A percentile compares a stretch with the other conserved stretches of the same genome.
Conservation (phyloP, 2,888 invertebrate genomes). For the Diadromus collaris region DNA sequence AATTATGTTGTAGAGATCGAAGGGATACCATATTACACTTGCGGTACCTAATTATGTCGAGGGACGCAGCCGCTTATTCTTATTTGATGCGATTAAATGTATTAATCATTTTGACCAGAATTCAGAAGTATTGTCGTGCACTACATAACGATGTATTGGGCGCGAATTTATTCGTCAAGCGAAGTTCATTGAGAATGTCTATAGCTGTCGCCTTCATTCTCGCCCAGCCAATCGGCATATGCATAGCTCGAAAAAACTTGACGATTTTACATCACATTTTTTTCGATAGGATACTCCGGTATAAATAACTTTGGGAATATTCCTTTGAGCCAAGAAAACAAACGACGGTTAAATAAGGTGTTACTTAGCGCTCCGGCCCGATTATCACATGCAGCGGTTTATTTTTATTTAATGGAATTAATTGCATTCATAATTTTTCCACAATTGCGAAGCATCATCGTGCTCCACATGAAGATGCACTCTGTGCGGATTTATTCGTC, state of each 20-base stretch:
- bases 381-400: too few species aligned
- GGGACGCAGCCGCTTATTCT: too few species aligned
- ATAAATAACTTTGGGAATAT: neutral
- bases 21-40: neutral
- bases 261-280: neutral
- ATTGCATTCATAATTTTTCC: too few species aligned
- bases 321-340: neutral
- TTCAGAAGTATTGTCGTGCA: too few species aligned
- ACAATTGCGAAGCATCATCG: too few species aligned
- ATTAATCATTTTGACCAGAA: too few species aligned
- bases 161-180: neutral
- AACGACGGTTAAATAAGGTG: neutral
- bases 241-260: neutral
- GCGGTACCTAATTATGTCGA: neutral
- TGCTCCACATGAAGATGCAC: too few species aligned
- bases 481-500: neutral
- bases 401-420: too few species aligned
- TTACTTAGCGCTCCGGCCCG: neutral
- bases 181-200: neutral
- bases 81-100: too few species aligned
- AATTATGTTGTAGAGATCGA: neutral
- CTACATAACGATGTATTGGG: too few species aligned
- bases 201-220: neutral
- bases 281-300: neutral
- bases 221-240: neutral